Evolutionary conservation across 2,113 vertebrate species (phyloP), one percentile per base, ranked within the genome.

Genomic region (Chiloscyllium plagiosum): DNA sequence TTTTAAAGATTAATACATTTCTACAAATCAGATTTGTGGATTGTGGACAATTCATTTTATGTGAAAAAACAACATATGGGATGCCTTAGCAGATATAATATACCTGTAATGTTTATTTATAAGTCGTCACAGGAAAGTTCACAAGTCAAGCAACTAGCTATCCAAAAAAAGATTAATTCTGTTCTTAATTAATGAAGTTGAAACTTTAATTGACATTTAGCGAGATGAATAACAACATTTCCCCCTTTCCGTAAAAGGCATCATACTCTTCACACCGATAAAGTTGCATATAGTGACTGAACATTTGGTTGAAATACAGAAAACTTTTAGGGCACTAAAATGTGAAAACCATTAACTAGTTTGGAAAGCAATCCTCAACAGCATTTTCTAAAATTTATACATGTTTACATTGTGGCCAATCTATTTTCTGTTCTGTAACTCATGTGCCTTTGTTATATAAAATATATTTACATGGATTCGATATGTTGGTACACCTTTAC

Each of bases 381-480:
- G 56, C 33, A 0, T 37, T 92, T 95, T 70, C 69, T 72, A 95
- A 72, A 95, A 70, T 42, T 8, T 94, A 94, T 69, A 95, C 42
- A 70, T 26, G 68, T 76, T 50, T 70, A 50, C 52, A 72, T 95
- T 72, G 68, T 72, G 69, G 94, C 87, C 3, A n/a, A 52, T 47
- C 69, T 72, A 24, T 17, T 70, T 95, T 94, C 66, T 52, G 68
- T 72, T 90, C 69, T 95, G 68, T 76, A 95, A 95, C 69, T 61
- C 50, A 94, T 94, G 94, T 95, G 94, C 94, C 94, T 95, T 95
- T 47, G 72, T 95, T 70, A 95, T 33, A 50, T 52, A 95, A 95
- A 8, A n/a, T 72, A 95, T 72, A 72, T 95, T 95, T 95, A 52
- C 94, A 95, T 95, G 94, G 42, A 95, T 50, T 95, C 17, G 68